Conservation (phyloP, 2,113 vertebrate species). For the Vireo altiloquus region DNA sequence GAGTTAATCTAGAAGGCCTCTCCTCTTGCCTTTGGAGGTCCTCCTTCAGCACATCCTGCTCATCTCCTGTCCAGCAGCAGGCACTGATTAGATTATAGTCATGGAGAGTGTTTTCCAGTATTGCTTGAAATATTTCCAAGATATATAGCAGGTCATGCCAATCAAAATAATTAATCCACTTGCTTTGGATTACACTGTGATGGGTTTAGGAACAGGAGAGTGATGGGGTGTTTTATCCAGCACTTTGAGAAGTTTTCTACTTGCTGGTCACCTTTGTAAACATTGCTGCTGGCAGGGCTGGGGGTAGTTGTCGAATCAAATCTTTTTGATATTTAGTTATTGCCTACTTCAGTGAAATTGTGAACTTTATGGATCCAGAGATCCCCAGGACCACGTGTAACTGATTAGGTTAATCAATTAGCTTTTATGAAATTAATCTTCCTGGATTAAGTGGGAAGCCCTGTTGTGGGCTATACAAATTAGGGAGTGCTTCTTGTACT, state of each 20-base stretch:
- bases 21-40: background rate
- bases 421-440: background rate
- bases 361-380: background rate
- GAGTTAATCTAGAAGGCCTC: background rate
- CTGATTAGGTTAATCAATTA: background rate
- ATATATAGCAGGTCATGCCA: background rate
- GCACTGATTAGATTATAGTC: rapidly evolving
- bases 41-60: background rate
- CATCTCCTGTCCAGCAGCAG: background rate
- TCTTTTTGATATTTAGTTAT: background rate
- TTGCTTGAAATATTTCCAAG: background rate
- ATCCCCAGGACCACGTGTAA: background rate
- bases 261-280: background rate
- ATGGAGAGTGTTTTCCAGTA: background rate
- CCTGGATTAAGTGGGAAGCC: background rate
- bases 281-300: background rate
- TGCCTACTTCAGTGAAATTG: background rate
- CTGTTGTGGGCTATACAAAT: background rate
- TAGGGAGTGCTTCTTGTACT: background rate
- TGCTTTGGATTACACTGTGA: background rate
- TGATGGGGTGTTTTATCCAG: background rate
- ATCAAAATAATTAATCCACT: background rate
- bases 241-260: background rate
- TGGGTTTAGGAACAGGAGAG: background rate
- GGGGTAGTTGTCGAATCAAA: rapidly evolving